Evolutionary conservation across 2,888 invertebrate genomes (phyloP), one percentile per base, ranked within the genome.

Genomic region (Leptinotarsa juncta): DNA sequence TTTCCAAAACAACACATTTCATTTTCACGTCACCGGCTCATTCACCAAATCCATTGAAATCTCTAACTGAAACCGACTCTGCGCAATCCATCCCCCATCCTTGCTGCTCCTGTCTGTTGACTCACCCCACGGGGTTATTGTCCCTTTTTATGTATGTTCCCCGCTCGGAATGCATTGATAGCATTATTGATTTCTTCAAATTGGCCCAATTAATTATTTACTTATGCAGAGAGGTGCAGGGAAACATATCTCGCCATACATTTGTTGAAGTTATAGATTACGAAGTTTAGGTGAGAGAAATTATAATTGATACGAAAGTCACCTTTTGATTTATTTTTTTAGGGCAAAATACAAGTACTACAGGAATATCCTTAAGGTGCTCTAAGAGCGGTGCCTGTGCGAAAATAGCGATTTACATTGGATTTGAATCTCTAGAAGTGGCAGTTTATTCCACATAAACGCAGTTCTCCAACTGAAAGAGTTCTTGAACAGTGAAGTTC

Each of bases 81-180:
- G 68, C 55, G 55, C 53, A 68, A 55, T 42, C 32, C 42, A 20
- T 53, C 67, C 69, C 69, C 69, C 57, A 69, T 57, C 48, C 60
- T n/a, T 15, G 14, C 69, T 42, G 18, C 42, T 62, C 32, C 62
- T 75, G 78, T 77, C 75, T 77, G 78, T 78, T 75, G 78, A 78
- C 71, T 78, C 78, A 78, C 78, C 78, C 78, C 73, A 75, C 75
- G 67, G 78, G 81, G 81, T 81, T 81, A 80, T 79, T 80, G 80
- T 78, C 79, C 81, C 69, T 76, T 78, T 79, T 79, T 80, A 70
- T 78, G 73, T 73, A 71, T 75, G 74, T 75, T 69, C 71, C 77
- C 75, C 74, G 76, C 75, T 77, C 75, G 70, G 71, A 77, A 74
- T 72, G 73, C 67, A 76, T 72, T 75, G 71, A 79, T 77, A 77